phyloP scores from a whole-genome alignment of 2,113 vertebrate genomes.

The Protobothrops mucrosquamatus region DNA sequence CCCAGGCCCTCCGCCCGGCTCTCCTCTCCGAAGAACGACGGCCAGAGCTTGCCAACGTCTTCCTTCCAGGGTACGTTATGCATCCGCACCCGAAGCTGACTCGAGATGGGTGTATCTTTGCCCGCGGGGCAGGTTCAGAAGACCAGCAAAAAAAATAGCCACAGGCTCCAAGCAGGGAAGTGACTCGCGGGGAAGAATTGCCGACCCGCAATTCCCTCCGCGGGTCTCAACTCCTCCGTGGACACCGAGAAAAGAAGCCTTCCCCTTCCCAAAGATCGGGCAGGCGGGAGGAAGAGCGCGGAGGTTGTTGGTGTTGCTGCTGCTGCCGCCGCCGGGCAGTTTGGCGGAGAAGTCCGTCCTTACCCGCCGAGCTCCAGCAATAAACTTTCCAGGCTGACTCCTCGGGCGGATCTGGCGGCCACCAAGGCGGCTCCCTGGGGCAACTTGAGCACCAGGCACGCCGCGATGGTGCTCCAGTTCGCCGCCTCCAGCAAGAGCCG shows the following conservation, averaged over 20 bases:
- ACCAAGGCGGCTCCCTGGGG: constrained; percentile 84
- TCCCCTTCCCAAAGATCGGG: not conserved
- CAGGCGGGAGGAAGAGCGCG: not conserved
- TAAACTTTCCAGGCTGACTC: constrained; percentile 83
- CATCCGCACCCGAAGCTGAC: not conserved
- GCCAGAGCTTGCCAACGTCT: not conserved
- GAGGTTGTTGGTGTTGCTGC: not conserved
- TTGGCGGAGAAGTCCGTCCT: constrained; percentile 25
- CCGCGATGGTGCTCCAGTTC: constrained; percentile 81
- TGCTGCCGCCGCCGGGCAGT: accelerated
- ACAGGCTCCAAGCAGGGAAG: not conserved
- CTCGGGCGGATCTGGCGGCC: constrained; percentile 72
- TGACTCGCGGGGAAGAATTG: not conserved
- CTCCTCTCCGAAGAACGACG: not conserved
- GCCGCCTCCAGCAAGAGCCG: constrained; percentile 41
- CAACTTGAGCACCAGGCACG: constrained; percentile 86
- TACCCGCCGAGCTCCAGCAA: constrained; percentile 87
- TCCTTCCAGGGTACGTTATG: not conserved
- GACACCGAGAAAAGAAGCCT: not conserved
- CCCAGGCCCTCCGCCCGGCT: not conserved
- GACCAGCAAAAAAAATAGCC: not conserved
- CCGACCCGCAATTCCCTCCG: not conserved
- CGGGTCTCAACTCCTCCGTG: not conserved
- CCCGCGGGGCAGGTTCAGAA: not conserved
- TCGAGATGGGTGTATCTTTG: not conserved